phyloP scores from a whole-genome alignment of 2,888 invertebrate species.

The Sinhomidia bicolor region DNA sequence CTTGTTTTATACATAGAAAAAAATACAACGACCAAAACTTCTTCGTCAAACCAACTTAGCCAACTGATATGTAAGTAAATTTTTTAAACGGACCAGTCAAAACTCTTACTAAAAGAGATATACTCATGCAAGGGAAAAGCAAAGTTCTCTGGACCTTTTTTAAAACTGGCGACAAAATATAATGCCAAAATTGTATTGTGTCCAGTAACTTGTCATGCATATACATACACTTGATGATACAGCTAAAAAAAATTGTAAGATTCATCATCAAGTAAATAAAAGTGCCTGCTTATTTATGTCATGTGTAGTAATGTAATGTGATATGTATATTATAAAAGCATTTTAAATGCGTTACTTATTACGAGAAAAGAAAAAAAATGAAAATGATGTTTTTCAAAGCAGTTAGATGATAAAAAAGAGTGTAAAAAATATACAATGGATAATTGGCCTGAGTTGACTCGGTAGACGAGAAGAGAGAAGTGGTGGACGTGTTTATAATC shows the following conservation, averaged over 20 bases:
- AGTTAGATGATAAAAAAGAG: background rate
- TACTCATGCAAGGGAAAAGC: background rate
- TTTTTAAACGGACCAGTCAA: background rate
- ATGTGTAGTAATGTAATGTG: background rate
- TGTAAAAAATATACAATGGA: background rate
- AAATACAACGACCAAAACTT: too few relatives aligned
- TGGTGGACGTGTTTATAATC: conserved; percentile 31
- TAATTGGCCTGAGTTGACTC: conserved; percentile 19
- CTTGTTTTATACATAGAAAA: too few relatives aligned
- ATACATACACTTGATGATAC: background rate
- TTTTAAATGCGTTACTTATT: too few relatives aligned
- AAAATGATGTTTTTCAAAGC: too few relatives aligned
- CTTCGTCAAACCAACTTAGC: too few relatives aligned
- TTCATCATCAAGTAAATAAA: background rate
- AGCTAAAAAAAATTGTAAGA: too few relatives aligned
- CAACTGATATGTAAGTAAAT: too few relatives aligned
- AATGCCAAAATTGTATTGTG: background rate
- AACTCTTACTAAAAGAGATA: background rate
- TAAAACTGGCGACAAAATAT: too few relatives aligned
- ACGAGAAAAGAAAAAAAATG: too few relatives aligned
- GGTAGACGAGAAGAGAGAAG: background rate
- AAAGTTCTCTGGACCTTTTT: too few relatives aligned
- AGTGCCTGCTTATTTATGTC: background rate
- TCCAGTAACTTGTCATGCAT: background rate
- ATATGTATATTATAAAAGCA: background rate